Evolutionary conservation across 2,113 vertebrate species (phyloP).

Genomic region (Azemiops feae): DNA sequence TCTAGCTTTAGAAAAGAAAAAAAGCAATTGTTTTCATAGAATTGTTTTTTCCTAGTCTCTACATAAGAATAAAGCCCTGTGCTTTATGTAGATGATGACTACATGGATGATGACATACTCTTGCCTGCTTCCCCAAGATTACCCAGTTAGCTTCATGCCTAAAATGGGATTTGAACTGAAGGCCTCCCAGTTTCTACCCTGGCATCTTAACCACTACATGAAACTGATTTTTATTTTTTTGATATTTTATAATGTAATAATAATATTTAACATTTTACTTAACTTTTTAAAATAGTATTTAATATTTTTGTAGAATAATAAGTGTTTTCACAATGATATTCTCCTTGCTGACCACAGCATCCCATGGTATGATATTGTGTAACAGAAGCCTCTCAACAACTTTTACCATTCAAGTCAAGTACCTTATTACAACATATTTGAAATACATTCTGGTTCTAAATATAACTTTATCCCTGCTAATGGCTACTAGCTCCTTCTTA

Average conservation of each 20-base stretch:
- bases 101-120: neutral
- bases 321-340: neutral
- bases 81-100: neutral
- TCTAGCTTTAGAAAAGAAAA: neutral
- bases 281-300: neutral
- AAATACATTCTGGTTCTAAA: neutral
- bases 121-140: neutral
- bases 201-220: neutral
- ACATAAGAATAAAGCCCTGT: neutral
- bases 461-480: neutral
- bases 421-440: neutral
- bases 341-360: neutral
- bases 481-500: neutral
- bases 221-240: neutral
- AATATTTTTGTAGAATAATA: neutral
- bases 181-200: neutral
- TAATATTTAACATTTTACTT: neutral
- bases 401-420: neutral
- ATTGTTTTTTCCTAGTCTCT: neutral
- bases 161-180: neutral
- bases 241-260: neutral
- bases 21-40: neutral
- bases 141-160: neutral
- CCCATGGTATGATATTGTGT: neutral
- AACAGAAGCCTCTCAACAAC: neutral